Evolutionary conservation across 2,113 vertebrate genomes (phyloP), one percentile per base, ranked within the genome.

Genomic region (Corvus moneduloides): DNA sequence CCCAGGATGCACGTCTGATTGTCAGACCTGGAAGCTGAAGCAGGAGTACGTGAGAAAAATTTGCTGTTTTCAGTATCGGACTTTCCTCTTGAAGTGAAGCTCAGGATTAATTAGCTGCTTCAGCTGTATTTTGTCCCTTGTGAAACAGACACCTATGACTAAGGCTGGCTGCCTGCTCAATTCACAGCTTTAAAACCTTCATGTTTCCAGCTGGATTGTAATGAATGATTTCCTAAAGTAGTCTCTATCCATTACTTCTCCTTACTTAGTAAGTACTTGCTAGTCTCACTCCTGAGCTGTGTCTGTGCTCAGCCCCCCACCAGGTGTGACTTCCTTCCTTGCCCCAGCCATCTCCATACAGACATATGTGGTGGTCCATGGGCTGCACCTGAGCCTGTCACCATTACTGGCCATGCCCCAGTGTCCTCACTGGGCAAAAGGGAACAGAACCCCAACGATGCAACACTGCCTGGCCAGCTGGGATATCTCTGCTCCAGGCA

Each of bases 391-490:
- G 61, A 67, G 30, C 66, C 23, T 11, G 4, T 58, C n/a, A 30
- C 27, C 5, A 1, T 41, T 44, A 30, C 33, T 10, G 33, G 37
- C 82, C 27, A 8, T 51, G 54, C 3, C 12, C 14, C 33, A 33
- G 12, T 68, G 6, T 51, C 46, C 68, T 83, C 0, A 0, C 41
- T 46, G 81, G 76, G 18, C 4, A 9, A 0, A 0, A 21, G 21
- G n/a, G 12, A 24, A 73, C 26, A 80, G 67, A 49, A 27, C 5
- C 23, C 27, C 7, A 3, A 2, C 16, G 32, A 22, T 22, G 32
- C 39, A 24, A 15, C 22, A 2, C 19, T 52, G 41, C 43, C 37
- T 2, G 4, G 32, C 43, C 56, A 54, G 35, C 44, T 20, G 61
- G 28, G 26, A 37, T 72, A 18, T 56, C 24, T 15, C 55, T 69